These are phyloP conservation scores for Cryptus armator DNA, from an alignment of 2,888 invertebrate species.

Conservation along the genomic window DNA sequence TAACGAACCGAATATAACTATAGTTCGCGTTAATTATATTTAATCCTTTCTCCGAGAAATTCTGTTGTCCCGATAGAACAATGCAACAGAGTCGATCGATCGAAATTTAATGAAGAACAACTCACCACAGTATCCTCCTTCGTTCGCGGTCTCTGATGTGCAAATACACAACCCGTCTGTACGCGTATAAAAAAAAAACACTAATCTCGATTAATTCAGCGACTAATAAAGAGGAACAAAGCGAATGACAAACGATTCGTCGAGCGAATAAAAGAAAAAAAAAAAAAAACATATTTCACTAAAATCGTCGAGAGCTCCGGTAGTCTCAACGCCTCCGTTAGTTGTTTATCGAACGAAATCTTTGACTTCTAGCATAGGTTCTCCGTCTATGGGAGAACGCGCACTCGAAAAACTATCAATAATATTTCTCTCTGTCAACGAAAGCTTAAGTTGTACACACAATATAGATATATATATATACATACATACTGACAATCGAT, in stretches of 20 bases:
- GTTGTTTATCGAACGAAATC: conserved; percentile 14
- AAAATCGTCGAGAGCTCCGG: conserved; percentile 20
- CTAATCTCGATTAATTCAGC: no score
- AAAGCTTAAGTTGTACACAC: background rate
- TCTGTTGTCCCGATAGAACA: background rate
- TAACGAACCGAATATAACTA: background rate
- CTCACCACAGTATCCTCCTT: background rate
- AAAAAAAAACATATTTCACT: background rate
- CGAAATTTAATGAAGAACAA: background rate
- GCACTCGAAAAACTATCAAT: no score
- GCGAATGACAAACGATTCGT: no score
- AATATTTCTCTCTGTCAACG: no score
- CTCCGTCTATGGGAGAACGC: no score
- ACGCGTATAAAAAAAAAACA: no score
- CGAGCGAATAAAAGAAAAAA: no score
- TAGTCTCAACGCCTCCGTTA: background rate
- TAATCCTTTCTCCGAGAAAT: no score
- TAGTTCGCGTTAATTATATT: background rate
- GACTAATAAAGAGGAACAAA: no score
- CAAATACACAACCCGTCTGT: background rate
- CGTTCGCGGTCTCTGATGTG: background rate
- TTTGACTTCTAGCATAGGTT: background rate
- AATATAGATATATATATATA: background rate
- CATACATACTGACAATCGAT: background rate
- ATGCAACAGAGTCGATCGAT: background rate